Conservation (phyloP, 1,140 invertebrate genomes). For the Macrocentrus cingulum region DNA sequence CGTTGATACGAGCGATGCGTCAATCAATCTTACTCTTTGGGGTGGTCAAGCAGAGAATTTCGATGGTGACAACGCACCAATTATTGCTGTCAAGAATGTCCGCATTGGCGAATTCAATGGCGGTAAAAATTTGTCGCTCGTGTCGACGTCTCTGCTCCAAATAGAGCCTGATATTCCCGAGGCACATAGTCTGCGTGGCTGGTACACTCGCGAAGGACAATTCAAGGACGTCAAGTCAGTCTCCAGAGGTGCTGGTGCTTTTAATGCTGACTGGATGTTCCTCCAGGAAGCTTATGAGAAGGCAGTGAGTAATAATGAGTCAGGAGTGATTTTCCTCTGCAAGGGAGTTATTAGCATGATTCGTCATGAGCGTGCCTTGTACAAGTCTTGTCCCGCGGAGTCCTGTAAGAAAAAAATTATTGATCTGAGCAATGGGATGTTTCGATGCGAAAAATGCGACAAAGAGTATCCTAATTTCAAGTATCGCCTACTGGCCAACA, state of each 20-base stretch:
- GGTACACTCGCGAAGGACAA: constrained; percentile 82
- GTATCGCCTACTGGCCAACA: constrained; percentile 79
- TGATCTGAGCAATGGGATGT: constrained; percentile 84
- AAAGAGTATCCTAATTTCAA: constrained; percentile 82
- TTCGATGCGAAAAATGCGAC: constrained; percentile 93
- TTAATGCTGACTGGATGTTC: constrained; percentile 61
- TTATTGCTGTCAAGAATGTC: constrained; percentile 81
- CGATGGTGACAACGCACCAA: constrained; percentile 72
- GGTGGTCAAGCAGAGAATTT: constrained; percentile 83
- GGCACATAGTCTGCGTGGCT: constrained; percentile 80
- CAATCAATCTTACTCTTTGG: constrained; percentile 76
- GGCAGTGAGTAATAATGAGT: constrained; percentile 69
- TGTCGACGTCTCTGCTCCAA: constrained; percentile 66
- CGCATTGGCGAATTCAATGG: constrained; percentile 72
- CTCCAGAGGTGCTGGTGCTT: constrained; percentile 42
- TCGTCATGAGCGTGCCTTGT: constrained; percentile 78
- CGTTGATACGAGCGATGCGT: constrained; percentile 81
- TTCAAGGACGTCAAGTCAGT: constrained; percentile 57
- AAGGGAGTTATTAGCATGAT: constrained; percentile 72
- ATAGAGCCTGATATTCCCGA: constrained; percentile 89
- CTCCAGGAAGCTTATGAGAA: constrained; percentile 72
- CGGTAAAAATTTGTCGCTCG: constrained; percentile 69
- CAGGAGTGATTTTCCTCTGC: constrained; percentile 76
- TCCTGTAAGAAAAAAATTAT: constrained; percentile 93
- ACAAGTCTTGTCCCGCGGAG: constrained; percentile 84